Evolutionary conservation across 2,888 invertebrate genomes (phyloP).

Genomic region (Melangyna quadrimaculata): DNA sequence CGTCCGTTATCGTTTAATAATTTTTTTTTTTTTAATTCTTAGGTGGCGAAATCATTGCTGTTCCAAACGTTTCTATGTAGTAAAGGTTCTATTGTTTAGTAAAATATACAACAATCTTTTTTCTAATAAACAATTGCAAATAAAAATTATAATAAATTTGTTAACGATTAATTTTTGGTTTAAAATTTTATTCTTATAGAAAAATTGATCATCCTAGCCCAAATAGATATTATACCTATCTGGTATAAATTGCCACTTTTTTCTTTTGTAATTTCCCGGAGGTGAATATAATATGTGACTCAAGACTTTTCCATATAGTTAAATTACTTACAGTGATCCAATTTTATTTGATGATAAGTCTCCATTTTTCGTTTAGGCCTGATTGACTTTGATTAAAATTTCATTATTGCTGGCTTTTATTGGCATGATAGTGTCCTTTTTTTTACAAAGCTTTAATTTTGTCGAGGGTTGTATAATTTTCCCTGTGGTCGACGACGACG

Average conservation of each 20-base stretch:
- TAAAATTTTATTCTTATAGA: neutral
- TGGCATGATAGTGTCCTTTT: constrained; percentile 55
- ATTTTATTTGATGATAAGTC: constrained; percentile 34
- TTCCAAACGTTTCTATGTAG: too few species aligned
- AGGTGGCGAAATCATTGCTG: too few species aligned
- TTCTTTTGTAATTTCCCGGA: neutral
- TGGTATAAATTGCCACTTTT: neutral
- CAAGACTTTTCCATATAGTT: neutral
- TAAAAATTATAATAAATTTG: too few species aligned
- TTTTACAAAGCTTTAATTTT: neutral
- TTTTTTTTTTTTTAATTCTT: too few species aligned
- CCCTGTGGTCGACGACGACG: neutral
- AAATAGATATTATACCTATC: neutral
- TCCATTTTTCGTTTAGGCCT: neutral
- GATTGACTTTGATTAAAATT: constrained; percentile 59
- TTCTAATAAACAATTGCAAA: neutral
- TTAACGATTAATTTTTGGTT: too few species aligned
- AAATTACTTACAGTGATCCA: neutral
- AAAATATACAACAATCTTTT: neutral
- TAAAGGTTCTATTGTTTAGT: too few species aligned
- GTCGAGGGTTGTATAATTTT: neutral
- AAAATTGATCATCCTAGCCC: neutral
- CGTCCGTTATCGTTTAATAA: too few species aligned
- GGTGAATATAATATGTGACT: neutral
- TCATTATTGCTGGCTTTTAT: constrained; percentile 46